Percentiles rank a stretch among this genome's conserved stretches.
phyloP scores from a whole-genome alignment of 2,113 vertebrate species.

The Laticauda colubrina region DNA sequence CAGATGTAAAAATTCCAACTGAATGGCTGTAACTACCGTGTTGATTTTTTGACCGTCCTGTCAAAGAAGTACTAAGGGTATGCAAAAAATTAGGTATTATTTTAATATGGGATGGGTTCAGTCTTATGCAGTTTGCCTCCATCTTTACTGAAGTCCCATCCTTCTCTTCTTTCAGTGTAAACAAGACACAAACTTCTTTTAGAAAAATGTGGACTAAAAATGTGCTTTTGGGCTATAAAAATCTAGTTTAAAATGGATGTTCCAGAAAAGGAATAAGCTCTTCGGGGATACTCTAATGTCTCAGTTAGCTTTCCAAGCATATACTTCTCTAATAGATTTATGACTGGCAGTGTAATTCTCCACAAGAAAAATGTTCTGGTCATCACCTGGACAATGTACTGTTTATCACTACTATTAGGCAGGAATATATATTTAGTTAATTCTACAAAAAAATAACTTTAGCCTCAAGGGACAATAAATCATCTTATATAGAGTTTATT shows the following conservation, averaged over 20 bases:
- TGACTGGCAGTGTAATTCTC: not conserved
- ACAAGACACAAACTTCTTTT: conserved; percentile 35
- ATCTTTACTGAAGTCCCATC: not conserved
- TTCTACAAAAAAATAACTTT: not conserved
- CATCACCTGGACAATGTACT: not conserved
- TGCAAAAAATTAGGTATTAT: not conserved
- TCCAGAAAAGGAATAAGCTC: conserved; percentile 11
- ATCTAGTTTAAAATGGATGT: not conserved
- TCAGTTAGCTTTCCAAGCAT: conserved; percentile 21
- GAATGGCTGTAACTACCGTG: not conserved
- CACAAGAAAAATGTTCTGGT: not conserved
- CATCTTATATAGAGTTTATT: not conserved
- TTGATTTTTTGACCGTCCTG: not conserved
- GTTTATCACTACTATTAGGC: fast-evolving
- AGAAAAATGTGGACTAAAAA: conserved; percentile 13
- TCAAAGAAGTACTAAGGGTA: not conserved
- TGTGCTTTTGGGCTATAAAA: not conserved
- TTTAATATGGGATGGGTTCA: not conserved
- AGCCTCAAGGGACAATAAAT: not conserved
- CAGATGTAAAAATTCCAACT: not conserved
- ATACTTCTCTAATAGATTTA: conserved; percentile 35
- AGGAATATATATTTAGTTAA: not conserved
- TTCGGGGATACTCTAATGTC: conserved; percentile 22
- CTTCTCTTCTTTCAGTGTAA: not conserved
- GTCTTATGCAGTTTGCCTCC: not conserved